These are phyloP conservation scores for Oithona nana DNA, from an alignment of 2,888 invertebrate species.

Conservation along the genomic window DNA sequence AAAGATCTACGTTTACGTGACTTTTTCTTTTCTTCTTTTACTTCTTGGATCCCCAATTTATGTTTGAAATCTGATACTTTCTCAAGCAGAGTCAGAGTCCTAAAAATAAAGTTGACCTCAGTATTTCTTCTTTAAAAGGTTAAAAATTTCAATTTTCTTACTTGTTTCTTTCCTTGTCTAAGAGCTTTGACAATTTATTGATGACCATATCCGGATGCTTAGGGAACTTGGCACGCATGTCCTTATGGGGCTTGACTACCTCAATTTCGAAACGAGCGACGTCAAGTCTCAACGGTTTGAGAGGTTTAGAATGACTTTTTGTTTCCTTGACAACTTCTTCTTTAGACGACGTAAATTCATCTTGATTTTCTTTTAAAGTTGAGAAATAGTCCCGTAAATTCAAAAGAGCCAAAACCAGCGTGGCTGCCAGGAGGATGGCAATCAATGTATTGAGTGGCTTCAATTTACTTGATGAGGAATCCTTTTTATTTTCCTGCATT, in stretches of 20 bases:
- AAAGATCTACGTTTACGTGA: neutral
- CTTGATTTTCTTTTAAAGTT: neutral
- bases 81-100: neutral
- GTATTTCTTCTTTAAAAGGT: neutral
- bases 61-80: neutral
- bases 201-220: neutral
- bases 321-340: neutral
- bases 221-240: neutral
- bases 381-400: neutral
- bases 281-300: neutral
- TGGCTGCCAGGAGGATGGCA: neutral
- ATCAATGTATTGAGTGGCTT: neutral
- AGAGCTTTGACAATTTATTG: neutral
- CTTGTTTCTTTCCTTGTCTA: neutral
- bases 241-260: neutral
- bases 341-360: too few species aligned
- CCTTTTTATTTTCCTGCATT: too few species aligned
- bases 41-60: neutral
- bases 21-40: neutral
- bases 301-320: neutral
- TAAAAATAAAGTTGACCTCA: too few species aligned
- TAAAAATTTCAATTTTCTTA: neutral
- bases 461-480: too few species aligned
- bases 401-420: neutral
- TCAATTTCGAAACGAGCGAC: neutral